Evolutionary conservation across 2,797 vertebrate genomes (phyloP), one percentile per base, ranked within the genome.

Genomic region (Sarcoramphus papa): DNA sequence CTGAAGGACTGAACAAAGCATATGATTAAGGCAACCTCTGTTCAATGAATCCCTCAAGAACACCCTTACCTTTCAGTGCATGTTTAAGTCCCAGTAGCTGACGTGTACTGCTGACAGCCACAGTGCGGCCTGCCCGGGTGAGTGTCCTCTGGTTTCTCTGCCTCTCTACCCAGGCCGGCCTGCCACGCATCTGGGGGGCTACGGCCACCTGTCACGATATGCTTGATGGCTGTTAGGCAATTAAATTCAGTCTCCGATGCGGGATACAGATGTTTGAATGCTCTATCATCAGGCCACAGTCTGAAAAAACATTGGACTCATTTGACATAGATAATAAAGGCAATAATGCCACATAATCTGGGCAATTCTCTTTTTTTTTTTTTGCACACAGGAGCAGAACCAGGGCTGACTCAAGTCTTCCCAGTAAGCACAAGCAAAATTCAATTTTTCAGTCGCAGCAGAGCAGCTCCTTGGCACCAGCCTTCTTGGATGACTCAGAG

Each of bases 391-490:
- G 48, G 15, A 87, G 64, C 93, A 96, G 92, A 89, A 87, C 64
- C 72, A 62, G 27, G 64, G 72, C 82, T 96, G 95, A 96, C 90
- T 96, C 92, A 94, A 94, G 57, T 41, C 73, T 96, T 96, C 91
- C 89, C 92, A 93, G 94, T 95, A 95, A 91, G 54, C 86, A 76
- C 31, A 89, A 45, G 69, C 62, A 91, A 96, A 96, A 97, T 93
- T 93, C 22, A 91, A 96, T 96, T 96, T 90, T 79, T 85, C 85
- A 70, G 65, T 77, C 0, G 0, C 91, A 95, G 85, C 68, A 96
- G 90, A 96, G 76, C 87, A 94, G 79, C 69, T 92, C 47, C 85
- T 92, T 95, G 96, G 95, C 96, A 96, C 82, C 94, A 94, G 73
- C 27, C 9, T 59, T 73, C 76, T 80, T 57, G 73, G 73, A 95